Conservation (phyloP, 2,888 invertebrate species). For the Mycalesis mineus region DNA sequence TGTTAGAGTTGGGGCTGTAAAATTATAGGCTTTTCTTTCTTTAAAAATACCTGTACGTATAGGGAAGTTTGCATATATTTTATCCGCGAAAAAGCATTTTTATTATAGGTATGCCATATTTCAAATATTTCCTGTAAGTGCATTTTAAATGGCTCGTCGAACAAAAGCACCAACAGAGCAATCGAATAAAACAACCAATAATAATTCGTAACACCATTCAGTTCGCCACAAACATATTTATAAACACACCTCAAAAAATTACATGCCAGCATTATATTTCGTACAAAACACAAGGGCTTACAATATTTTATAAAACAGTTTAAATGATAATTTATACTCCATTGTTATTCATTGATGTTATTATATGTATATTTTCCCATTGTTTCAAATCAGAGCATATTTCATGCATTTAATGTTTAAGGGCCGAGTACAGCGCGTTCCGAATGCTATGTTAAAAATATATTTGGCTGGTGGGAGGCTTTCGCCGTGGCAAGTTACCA, state of each 20-base stretch:
- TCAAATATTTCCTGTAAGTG: too few relatives aligned
- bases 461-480: too few relatives aligned
- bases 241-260: conserved; percentile 48
- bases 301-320: conserved; percentile 78
- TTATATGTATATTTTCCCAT: conserved; percentile 79
- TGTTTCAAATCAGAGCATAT: conserved; percentile 79
- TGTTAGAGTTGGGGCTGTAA: too few relatives aligned
- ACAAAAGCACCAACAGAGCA: neutral
- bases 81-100: too few relatives aligned
- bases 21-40: too few relatives aligned
- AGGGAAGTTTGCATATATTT: too few relatives aligned
- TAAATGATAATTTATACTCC: conserved; percentile 78
- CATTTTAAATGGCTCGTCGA: neutral
- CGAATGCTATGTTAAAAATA: conserved; percentile 22
- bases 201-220: conserved; percentile 15
- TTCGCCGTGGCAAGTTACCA: too few relatives aligned
- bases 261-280: conserved; percentile 46
- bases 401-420: conserved; percentile 76
- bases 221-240: conserved; percentile 37
- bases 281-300: conserved; percentile 64
- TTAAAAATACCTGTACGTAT: too few relatives aligned
- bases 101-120: too few relatives aligned
- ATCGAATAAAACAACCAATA: conserved; percentile 15
- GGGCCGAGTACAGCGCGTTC: conserved; percentile 45
- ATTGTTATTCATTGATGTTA: conserved; percentile 79